Evolutionary conservation across 2,888 invertebrate genomes (phyloP).

Genomic region (Hirtodrosophila duncani): DNA sequence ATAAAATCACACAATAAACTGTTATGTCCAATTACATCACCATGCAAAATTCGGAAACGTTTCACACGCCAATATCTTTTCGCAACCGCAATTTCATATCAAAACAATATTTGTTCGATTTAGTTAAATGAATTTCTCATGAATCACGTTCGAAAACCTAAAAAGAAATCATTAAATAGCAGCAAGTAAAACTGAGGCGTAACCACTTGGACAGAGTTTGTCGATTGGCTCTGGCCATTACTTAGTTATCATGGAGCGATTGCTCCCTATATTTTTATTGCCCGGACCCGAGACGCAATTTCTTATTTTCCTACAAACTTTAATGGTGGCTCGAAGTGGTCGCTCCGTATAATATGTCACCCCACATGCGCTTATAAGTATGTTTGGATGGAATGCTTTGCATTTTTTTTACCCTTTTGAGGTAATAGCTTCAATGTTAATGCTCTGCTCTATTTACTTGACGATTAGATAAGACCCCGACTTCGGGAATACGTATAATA

Average conservation of each 20-base stretch:
- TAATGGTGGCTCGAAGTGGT: too few relatives aligned
- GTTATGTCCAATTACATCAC: too few relatives aligned
- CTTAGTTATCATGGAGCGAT: conserved; percentile 20
- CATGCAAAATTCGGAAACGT: too few relatives aligned
- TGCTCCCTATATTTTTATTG: conserved; percentile 23
- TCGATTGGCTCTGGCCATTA: too few relatives aligned
- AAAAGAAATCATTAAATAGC: conserved; percentile 19
- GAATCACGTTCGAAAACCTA: conserved; percentile 37
- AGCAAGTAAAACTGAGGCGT: conserved; percentile 14
- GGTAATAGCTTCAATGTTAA: conserved; percentile 33
- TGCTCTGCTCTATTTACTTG: conserved; percentile 45
- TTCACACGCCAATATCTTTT: too few relatives aligned
- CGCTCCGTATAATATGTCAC: too few relatives aligned
- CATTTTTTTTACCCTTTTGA: conserved; percentile 29
- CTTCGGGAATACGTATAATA: conserved; percentile 2
- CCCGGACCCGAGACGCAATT: too few relatives aligned
- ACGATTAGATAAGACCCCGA: conserved; percentile 52
- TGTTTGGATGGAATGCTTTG: too few relatives aligned
- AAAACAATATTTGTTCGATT: conserved; percentile 31
- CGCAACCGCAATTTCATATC: conserved; percentile 24
- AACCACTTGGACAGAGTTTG: conserved; percentile 22
- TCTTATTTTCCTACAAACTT: too few relatives aligned
- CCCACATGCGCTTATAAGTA: conserved; percentile 11
- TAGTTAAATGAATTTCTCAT: conserved; percentile 31
- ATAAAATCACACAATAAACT: too few relatives aligned